A percentile compares a stretch with the other conserved stretches of the same genome.
Conservation (phyloP, 2,888 invertebrate genomes). For the Drosophila subquinaria region DNA sequence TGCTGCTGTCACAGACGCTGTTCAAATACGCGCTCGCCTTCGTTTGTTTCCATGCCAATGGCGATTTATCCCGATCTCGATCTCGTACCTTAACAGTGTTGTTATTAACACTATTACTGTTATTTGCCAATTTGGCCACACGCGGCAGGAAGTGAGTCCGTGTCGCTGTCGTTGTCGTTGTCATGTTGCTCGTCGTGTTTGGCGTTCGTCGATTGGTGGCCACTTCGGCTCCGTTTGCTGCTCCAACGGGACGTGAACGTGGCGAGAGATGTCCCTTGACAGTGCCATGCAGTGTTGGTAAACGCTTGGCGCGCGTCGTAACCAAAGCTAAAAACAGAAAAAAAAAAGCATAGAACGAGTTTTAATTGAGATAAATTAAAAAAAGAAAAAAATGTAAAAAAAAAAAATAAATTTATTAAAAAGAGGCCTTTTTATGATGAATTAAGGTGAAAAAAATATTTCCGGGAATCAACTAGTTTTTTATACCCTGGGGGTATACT, state of each 20-base stretch:
- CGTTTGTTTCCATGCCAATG: neutral
- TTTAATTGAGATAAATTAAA: neutral
- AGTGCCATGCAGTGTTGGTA: constrained; percentile 1
- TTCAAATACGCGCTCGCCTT: neutral
- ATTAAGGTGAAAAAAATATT: too few relatives aligned
- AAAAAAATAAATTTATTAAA: too few relatives aligned
- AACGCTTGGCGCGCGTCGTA: constrained; percentile 23
- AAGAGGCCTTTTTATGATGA: too few relatives aligned
- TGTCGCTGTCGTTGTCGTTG: neutral
- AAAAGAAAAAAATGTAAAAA: too few relatives aligned
- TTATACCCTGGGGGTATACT: too few relatives aligned
- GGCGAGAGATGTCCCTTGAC: neutral
- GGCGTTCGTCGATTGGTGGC: neutral
- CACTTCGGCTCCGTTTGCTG: neutral
- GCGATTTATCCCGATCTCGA: constrained; percentile 16
- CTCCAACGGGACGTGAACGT: constrained; percentile 18
- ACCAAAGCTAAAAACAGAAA: neutral
- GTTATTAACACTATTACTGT: constrained; percentile 1
- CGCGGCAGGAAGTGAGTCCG: constrained; percentile 55
- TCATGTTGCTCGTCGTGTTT: neutral
- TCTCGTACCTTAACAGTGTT: neutral
- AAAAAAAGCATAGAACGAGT: neutral
- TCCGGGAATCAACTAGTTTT: too few relatives aligned
- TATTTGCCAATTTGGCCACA: constrained; percentile 28
- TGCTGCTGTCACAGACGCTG: constrained; percentile 5